phyloP scores from a whole-genome alignment of 1,140 invertebrate species.

The Trichogramma pretiosum region DNA sequence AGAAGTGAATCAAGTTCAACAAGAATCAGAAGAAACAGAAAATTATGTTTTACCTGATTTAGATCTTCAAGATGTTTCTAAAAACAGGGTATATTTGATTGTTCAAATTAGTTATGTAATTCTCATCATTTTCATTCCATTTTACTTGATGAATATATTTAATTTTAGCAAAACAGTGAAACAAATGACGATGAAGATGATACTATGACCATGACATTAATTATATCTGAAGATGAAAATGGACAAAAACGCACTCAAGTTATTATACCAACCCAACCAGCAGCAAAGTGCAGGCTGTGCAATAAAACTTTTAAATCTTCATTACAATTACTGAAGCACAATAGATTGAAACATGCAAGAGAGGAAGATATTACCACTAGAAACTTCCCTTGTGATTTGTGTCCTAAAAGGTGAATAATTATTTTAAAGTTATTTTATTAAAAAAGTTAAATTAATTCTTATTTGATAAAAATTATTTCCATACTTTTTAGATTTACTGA shows the following conservation, averaged over 20 bases:
- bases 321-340: constrained; percentile 40
- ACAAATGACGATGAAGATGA: constrained; percentile 37
- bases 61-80: no score
- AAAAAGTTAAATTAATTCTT: constrained; percentile 7
- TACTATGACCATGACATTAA: constrained; percentile 42
- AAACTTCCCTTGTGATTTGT: constrained; percentile 44
- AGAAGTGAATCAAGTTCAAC: constrained; percentile 21
- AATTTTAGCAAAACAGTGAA: not conserved
- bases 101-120: not conserved
- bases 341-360: constrained; percentile 40
- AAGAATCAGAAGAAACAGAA: constrained; percentile 25
- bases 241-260: constrained; percentile 44
- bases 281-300: constrained; percentile 39
- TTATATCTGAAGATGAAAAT: constrained; percentile 43
- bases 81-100: no score
- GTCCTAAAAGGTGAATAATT: constrained; percentile 36
- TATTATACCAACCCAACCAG: constrained; percentile 41
- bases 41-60: constrained; percentile 28
- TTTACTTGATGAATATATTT: not conserved
- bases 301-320: constrained; percentile 41
- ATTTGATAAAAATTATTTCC: constrained; percentile 12
- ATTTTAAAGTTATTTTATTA: not conserved
- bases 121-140: not conserved
- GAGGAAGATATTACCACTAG: constrained; percentile 44
- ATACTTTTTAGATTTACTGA: constrained; percentile 36